Percentiles rank a stretch among this genome's conserved stretches.
These are phyloP conservation scores for Synanthedon andrenaeformis DNA, from an alignment of 2,888 invertebrate species.

Conservation along the genomic window DNA sequence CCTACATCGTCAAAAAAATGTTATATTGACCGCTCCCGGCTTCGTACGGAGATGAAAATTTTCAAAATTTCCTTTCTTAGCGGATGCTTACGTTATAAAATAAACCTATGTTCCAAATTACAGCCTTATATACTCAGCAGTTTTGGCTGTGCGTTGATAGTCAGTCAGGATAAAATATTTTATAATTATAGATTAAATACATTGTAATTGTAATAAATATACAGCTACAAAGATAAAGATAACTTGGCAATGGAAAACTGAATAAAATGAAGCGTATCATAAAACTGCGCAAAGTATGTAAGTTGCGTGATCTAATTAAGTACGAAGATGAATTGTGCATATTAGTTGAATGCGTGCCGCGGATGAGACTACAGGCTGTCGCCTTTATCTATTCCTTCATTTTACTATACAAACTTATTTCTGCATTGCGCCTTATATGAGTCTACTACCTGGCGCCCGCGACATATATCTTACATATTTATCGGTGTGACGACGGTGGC, in stretches of 20 bases:
- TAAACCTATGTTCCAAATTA: too few relatives aligned
- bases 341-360: background rate
- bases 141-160: background rate
- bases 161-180: background rate
- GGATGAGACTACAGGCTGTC: background rate
- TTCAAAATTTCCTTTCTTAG: conserved; percentile 2
- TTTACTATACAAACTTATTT: background rate
- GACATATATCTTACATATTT: too few relatives aligned
- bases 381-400: background rate
- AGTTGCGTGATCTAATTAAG: background rate
- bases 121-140: too few relatives aligned
- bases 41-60: too few relatives aligned
- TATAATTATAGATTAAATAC: background rate
- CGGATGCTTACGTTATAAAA: background rate
- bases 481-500: too few relatives aligned
- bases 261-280: background rate
- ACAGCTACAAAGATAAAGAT: background rate
- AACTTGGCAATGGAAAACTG: background rate
- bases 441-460: too few relatives aligned
- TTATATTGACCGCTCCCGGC: too few relatives aligned
- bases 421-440: background rate
- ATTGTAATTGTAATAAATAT: conserved; percentile 1
- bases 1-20: too few relatives aligned
- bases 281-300: background rate
- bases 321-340: background rate